phyloP scores from a whole-genome alignment of 1,140 invertebrate genomes.

The Drosophila parabipectinata region DNA sequence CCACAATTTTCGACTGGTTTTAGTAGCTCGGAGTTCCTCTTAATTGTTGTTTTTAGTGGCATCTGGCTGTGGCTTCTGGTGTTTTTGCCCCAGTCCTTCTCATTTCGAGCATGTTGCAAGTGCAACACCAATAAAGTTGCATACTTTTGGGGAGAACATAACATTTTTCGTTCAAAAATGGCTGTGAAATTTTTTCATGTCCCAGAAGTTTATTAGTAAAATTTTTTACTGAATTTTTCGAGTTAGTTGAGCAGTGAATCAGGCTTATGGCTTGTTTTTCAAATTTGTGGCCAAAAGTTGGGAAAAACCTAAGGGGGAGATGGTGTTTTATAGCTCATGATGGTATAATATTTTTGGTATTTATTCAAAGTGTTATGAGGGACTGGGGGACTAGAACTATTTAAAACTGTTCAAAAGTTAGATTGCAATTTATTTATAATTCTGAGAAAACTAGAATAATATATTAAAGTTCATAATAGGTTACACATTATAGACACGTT shows the following conservation, averaged over 20 bases:
- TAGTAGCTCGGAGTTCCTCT: constrained; percentile 31
- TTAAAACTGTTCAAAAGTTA: background rate
- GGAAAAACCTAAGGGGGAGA: background rate
- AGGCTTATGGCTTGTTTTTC: constrained; percentile 8
- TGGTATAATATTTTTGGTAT: background rate
- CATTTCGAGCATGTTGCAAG: constrained; percentile 13
- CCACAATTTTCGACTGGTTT: constrained; percentile 73
- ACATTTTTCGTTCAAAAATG: constrained; percentile 11
- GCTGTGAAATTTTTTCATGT: constrained; percentile 12
- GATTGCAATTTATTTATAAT: background rate
- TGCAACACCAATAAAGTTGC: constrained; percentile 43
- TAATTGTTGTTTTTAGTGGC: constrained; percentile 68
- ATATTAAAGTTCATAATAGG: no score
- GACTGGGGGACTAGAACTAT: background rate
- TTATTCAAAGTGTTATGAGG: background rate
- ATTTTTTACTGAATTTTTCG: constrained; percentile 6
- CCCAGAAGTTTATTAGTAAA: constrained; percentile 30
- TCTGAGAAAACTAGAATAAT: background rate
- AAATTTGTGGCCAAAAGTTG: constrained; percentile 21
- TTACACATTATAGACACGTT: no score
- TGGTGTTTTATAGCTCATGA: background rate
- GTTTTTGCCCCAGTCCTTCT: background rate
- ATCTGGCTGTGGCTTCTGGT: constrained; percentile 22
- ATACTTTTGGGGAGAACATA: constrained; percentile 45
- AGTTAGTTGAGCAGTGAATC: constrained; percentile 21